Evolutionary conservation across 2,888 invertebrate genomes (phyloP), one percentile per base, ranked within the genome.

Genomic region (Drosophila kokeensis): DNA sequence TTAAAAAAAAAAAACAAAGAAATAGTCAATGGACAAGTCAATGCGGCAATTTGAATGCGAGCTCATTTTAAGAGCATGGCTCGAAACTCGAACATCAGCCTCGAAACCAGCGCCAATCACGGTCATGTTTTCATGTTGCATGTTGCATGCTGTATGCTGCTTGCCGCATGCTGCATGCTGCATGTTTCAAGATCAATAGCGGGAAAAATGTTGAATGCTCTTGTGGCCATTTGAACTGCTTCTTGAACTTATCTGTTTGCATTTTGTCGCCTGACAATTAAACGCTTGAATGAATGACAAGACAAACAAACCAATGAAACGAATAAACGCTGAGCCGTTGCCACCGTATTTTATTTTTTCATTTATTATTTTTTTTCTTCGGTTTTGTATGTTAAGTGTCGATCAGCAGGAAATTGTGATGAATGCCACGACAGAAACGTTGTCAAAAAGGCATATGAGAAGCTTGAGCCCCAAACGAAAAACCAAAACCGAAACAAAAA

Each of bases 251-350:
- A 86, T 85, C 88, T 82, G 88, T 88, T 86, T 88, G 83, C 83
- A 83, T 88, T 84, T 84, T 84, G 88, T 84, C 84, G 84, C 88
- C 88, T 88, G 84, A 84, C 84, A 84, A 84, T 84, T 88, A 84
- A 84, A 84, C 83, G 88, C 76, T 85, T 80, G 73, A 83, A 74
- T 86, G 89, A 88, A 84, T 88, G 83, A 87, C 87, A 79, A 82
- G 78, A 79, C 82, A 86, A 87, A 77, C 68, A 67, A 69, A 61
- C 63, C 61, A 69, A 66, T 66, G 52, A 55, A 60, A 55, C 55
- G 60, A 57, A 34, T 50, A 54, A 66, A 61, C n/a, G 59, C 38
- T 34, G 40, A 64, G 36, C 54, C 29, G 49, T 73, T 64, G 64
- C 64, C 58, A 73, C 73, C 70, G 69, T 45, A 32, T 50, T 30